Percentiles rank a stretch among this genome's conserved stretches.
phyloP scores from a whole-genome alignment of 2,888 invertebrate species.

The Scotopteryx bipunctaria region DNA sequence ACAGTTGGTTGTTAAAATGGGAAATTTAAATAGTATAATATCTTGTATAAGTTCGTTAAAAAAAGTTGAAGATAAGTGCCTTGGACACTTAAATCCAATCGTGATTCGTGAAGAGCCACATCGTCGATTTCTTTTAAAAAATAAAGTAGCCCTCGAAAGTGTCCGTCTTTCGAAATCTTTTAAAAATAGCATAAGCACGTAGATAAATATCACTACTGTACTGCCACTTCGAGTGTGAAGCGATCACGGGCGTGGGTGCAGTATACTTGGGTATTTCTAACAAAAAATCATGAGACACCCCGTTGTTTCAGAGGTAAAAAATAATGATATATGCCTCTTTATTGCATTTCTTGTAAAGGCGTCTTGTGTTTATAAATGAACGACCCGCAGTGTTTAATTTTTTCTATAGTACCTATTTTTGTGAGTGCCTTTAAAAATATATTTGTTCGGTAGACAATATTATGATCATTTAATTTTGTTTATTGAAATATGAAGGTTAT shows the following conservation, averaged over 20 bases:
- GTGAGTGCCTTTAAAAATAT: not conserved
- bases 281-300: slow-evolving; percentile 76
- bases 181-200: slow-evolving; percentile 67
- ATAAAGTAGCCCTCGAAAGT: slow-evolving; percentile 25
- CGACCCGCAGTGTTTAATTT: slow-evolving; percentile 49
- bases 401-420: slow-evolving; percentile 1
- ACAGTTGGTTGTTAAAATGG: no score
- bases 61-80: not conserved
- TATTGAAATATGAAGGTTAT: not conserved
- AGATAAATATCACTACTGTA: slow-evolving; percentile 69
- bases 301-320: slow-evolving; percentile 77
- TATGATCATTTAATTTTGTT: not conserved
- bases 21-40: no score
- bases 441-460: not conserved
- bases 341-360: slow-evolving; percentile 71
- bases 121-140: slow-evolving; percentile 26
- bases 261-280: slow-evolving; percentile 66
- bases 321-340: slow-evolving; percentile 79
- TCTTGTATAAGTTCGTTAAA: not conserved
- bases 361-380: slow-evolving; percentile 65
- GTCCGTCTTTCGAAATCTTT: slow-evolving; percentile 37
- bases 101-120: not conserved
- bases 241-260: slow-evolving; percentile 73
- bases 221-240: slow-evolving; percentile 79
- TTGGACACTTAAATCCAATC: no score